Conservation (phyloP, 1,140 invertebrate genomes). For the Leptopilina clavipes region DNA sequence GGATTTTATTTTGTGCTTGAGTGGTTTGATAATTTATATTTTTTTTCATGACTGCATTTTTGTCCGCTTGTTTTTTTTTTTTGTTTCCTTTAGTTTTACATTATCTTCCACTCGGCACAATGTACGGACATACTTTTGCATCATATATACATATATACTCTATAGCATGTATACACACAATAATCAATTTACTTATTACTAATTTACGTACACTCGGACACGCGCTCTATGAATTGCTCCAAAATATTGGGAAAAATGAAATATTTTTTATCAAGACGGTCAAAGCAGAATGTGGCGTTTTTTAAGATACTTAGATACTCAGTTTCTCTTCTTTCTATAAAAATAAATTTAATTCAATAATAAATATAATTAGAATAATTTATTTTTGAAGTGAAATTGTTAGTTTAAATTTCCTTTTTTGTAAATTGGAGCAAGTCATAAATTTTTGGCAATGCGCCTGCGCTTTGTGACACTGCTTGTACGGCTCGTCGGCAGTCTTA, state of each 20-base stretch:
- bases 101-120: constrained; percentile 21
- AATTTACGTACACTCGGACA: constrained; percentile 23
- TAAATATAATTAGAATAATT: no score
- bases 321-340: no score
- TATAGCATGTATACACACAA: constrained; percentile 28
- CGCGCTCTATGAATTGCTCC: constrained; percentile 16
- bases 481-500: constrained; percentile 39
- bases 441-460: constrained; percentile 26
- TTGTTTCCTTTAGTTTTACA: neutral
- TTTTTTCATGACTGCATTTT: neutral
- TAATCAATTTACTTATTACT: constrained; percentile 30
- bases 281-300: no score
- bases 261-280: neutral
- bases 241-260: neutral
- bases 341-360: no score
- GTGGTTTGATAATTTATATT: neutral
- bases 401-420: neutral
- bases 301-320: no score
- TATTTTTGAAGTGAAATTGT: neutral
- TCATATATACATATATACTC: constrained; percentile 31
- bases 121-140: constrained; percentile 31
- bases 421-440: constrained; percentile 6
- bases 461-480: constrained; percentile 43
- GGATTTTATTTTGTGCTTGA: constrained; percentile 5
- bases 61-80: neutral